These are phyloP conservation scores for Ciconia maguari DNA, from an alignment of 2,113 vertebrate genomes.

Conservation along the genomic window DNA sequence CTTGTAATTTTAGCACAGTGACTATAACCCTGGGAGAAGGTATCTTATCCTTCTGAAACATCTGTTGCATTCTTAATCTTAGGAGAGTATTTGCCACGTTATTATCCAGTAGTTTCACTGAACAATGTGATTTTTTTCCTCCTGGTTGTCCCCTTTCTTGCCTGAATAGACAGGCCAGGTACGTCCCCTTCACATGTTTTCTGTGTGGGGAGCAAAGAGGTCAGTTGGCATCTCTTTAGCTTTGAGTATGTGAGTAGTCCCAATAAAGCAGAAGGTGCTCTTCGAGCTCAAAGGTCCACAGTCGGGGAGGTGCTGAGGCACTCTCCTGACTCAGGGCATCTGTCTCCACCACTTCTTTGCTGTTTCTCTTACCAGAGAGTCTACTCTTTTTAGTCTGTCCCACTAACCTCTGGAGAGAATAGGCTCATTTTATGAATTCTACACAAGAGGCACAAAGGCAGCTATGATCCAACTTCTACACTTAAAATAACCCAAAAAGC, in stretches of 20 bases:
- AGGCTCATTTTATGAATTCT: background rate
- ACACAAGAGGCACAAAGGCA: background rate
- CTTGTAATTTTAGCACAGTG: background rate
- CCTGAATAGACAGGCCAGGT: background rate
- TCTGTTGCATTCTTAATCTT: background rate
- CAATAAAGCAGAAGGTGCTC: background rate
- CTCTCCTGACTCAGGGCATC: background rate
- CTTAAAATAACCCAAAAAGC: background rate
- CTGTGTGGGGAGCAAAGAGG: background rate
- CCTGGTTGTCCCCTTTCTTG: background rate
- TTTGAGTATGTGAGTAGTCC: background rate
- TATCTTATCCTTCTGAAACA: background rate
- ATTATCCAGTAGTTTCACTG: background rate
- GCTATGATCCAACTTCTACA: background rate
- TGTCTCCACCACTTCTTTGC: background rate
- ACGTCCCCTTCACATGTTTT: background rate
- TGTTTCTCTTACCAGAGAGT: background rate
- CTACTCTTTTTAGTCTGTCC: background rate
- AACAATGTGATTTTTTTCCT: background rate
- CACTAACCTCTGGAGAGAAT: background rate
- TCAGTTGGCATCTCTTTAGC: background rate
- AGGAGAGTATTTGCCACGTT: background rate
- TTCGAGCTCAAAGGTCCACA: background rate
- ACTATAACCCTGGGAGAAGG: background rate
- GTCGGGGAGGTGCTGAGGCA: accelerated